These are phyloP conservation scores for Zootoca vivipara DNA, from an alignment of 2,113 vertebrate genomes.

Conservation along the genomic window DNA sequence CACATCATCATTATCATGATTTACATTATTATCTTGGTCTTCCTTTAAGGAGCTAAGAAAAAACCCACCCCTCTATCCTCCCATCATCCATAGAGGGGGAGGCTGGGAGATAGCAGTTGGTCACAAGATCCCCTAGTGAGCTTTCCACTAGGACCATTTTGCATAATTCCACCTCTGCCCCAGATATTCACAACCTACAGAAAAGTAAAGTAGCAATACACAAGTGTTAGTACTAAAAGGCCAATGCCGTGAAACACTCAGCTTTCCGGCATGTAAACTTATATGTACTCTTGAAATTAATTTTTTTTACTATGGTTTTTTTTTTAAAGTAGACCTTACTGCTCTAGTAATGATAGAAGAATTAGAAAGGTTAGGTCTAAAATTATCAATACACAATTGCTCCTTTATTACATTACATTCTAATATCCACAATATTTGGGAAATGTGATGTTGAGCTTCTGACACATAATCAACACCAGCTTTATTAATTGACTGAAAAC, in stretches of 20 bases:
- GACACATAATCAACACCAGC: slow-evolving; percentile 2
- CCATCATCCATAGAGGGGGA: neutral
- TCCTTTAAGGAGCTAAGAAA: too few relatives aligned
- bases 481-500: neutral
- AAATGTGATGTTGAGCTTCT: neutral
- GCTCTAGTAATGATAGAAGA: neutral
- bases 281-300: neutral
- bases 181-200: slow-evolving; percentile 31
- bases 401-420: neutral
- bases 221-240: neutral
- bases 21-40: too few relatives aligned
- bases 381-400: neutral
- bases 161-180: slow-evolving; percentile 4
- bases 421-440: neutral
- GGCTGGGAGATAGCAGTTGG: too few relatives aligned
- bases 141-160: neutral
- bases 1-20: too few relatives aligned
- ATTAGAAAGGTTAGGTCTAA: neutral
- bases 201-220: slow-evolving; percentile 32
- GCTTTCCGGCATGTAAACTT: slow-evolving; percentile 26
- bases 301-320: neutral
- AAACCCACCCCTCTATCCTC: too few relatives aligned
- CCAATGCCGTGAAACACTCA: neutral
- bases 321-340: neutral
- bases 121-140: too few relatives aligned